These are phyloP conservation scores for Tyrannus savana DNA, from an alignment of 2,113 vertebrate genomes.

Conservation along the genomic window DNA sequence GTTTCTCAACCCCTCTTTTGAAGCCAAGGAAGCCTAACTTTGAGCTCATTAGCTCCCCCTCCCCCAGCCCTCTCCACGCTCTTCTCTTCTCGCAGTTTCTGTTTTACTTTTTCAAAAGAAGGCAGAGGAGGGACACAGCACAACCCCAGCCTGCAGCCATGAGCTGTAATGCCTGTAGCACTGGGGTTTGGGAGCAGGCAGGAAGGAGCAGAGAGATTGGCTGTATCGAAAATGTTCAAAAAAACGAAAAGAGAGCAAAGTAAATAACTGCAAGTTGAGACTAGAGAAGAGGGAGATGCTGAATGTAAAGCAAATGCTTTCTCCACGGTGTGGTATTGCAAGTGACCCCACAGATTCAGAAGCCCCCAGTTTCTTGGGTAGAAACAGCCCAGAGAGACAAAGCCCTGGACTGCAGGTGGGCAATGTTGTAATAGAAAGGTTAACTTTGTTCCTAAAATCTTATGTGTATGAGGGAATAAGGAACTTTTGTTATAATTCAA, in stretches of 20 bases:
- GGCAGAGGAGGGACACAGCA: neutral
- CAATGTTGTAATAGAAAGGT: neutral
- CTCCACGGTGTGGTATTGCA: neutral
- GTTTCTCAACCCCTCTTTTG: neutral
- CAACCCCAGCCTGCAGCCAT: neutral
- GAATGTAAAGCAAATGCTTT: neutral
- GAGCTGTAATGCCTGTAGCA: neutral
- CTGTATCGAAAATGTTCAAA: neutral
- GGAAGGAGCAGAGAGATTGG: accelerated
- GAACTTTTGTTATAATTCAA: too few species aligned
- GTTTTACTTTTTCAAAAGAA: neutral
- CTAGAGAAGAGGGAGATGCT: neutral
- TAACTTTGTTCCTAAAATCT: too few species aligned
- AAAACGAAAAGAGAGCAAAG: neutral
- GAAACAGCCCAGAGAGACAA: neutral
- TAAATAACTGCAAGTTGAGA: neutral
- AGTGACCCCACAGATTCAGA: neutral
- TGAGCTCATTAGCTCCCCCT: neutral
- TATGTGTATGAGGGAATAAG: too few species aligned
- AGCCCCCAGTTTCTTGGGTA: neutral
- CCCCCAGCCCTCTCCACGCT: neutral
- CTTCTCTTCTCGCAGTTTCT: neutral
- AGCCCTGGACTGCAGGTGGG: neutral
- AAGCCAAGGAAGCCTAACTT: neutral
- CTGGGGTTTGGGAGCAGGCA: accelerated